Percentiles rank a stretch among this genome's conserved stretches.
phyloP scores from a whole-genome alignment of 2,888 invertebrate genomes.

The Pandemis cinnamomeana region DNA sequence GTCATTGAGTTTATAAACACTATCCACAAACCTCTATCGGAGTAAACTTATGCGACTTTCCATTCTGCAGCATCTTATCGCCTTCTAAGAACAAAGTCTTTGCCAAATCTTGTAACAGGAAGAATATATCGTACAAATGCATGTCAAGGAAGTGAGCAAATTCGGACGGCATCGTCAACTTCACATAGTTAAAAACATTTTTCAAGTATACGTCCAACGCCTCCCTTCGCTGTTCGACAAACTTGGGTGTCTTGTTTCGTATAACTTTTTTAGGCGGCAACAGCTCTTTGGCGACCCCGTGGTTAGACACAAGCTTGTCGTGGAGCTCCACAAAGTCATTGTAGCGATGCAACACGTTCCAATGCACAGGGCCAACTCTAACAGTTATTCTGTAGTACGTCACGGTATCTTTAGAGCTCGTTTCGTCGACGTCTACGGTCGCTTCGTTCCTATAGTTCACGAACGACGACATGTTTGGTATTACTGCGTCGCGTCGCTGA shows the following conservation, averaged over 20 bases:
- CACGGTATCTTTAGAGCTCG: slow-evolving; percentile 86
- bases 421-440: slow-evolving; percentile 86
- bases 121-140: slow-evolving; percentile 95
- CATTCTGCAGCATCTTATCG: slow-evolving; percentile 86
- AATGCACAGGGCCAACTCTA: slow-evolving; percentile 88
- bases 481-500: slow-evolving; percentile 14
- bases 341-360: slow-evolving; percentile 95
- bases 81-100: slow-evolving; percentile 90
- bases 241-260: slow-evolving; percentile 94
- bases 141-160: slow-evolving; percentile 95
- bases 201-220: slow-evolving; percentile 93
- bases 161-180: slow-evolving; percentile 90
- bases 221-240: slow-evolving; percentile 92
- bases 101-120: slow-evolving; percentile 92
- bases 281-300: slow-evolving; percentile 92
- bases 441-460: slow-evolving; percentile 88
- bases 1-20: slow-evolving; percentile 3
- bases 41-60: slow-evolving; percentile 87
- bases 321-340: slow-evolving; percentile 95
- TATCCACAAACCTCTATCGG: slow-evolving; percentile 88
- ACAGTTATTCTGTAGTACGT: slow-evolving; percentile 90
- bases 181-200: slow-evolving; percentile 89
- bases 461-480: slow-evolving; percentile 88
- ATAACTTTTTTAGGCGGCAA: slow-evolving; percentile 97
- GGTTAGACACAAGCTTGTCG: slow-evolving; percentile 91